A percentile compares a stretch with the other conserved stretches of the same genome.
phyloP scores from a whole-genome alignment of 2,888 invertebrate genomes.

The Cetonia aurata region DNA sequence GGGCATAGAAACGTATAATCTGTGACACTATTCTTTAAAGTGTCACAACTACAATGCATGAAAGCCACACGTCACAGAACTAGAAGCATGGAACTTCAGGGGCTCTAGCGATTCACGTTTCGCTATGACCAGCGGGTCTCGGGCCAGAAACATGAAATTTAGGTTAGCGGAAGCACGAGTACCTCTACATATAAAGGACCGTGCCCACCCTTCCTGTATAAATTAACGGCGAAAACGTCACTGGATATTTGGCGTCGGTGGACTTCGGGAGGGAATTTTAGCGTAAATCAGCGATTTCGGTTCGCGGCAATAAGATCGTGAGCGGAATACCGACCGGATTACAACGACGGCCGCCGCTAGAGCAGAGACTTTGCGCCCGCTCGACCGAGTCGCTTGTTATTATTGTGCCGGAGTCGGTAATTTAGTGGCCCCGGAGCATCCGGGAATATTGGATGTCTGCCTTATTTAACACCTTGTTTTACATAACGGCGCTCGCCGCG shows the following conservation, averaged over 20 bases:
- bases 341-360: constrained; percentile 1
- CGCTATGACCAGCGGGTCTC: no score
- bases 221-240: constrained; percentile 58
- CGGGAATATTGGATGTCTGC: constrained; percentile 26
- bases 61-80: no score
- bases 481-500: constrained; percentile 18
- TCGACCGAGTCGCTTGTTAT: not conserved
- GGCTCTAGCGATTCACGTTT: no score
- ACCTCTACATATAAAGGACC: constrained; percentile 48
- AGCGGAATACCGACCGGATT: constrained; percentile 23
- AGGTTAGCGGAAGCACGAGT: constrained; percentile 42
- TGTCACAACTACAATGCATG: no score
- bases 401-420: constrained; percentile 20
- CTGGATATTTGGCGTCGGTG: constrained; percentile 52
- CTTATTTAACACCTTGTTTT: constrained; percentile 33
- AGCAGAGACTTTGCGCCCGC: not conserved
- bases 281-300: constrained; percentile 50
- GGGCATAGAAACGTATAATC: no score
- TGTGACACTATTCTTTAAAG: no score
- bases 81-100: no score
- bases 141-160: not conserved
- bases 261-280: constrained; percentile 35
- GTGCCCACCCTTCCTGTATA: constrained; percentile 50
- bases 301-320: constrained; percentile 48
- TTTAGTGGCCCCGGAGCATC: constrained; percentile 20